phyloP scores from a whole-genome alignment of 30 jellyfish, hydroid and myxozoan genomes.

The Aurelia aurita complex sp. Pacific region DNA sequence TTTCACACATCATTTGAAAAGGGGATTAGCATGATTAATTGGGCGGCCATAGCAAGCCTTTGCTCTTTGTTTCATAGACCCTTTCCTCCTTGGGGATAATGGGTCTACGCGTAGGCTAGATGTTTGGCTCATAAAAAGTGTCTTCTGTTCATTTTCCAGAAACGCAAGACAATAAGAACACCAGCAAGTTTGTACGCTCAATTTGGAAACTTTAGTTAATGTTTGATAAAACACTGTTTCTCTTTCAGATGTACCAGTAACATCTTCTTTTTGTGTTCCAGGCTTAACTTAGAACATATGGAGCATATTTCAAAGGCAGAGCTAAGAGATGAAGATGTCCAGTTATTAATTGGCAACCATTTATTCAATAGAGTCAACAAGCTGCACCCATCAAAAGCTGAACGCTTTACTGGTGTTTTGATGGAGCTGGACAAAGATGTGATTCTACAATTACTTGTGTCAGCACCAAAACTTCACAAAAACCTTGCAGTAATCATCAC shows the following conservation, averaged over 20 bases:
- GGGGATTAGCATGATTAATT: too few relatives aligned
- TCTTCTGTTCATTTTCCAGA: too few relatives aligned
- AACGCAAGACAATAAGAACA: too few relatives aligned
- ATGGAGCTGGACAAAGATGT: conserved; percentile 43
- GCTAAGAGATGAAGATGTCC: conserved; percentile 43
- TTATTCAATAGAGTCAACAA: conserved; percentile 26
- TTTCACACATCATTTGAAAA: too few relatives aligned
- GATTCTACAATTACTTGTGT: conserved; percentile 43
- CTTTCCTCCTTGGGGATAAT: too few relatives aligned
- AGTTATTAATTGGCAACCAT: conserved; percentile 36
- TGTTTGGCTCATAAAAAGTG: too few relatives aligned
- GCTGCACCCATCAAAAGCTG: conserved; percentile 63
- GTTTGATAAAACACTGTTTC: background rate
- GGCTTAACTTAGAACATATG: conserved; percentile 30
- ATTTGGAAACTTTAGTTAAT: too few relatives aligned
- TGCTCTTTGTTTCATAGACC: too few relatives aligned
- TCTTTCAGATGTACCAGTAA: background rate
- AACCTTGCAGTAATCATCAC: conserved; percentile 37
- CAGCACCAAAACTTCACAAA: conserved; percentile 32
- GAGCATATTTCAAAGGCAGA: conserved; percentile 28
- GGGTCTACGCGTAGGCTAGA: too few relatives aligned
- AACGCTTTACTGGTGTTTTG: conserved; percentile 39
- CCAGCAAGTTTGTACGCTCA: too few relatives aligned
- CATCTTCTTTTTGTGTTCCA: background rate
- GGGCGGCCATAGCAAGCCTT: too few relatives aligned